These are phyloP conservation scores for Dasypolia templi DNA, from an alignment of 2,888 invertebrate genomes.

Conservation along the genomic window DNA sequence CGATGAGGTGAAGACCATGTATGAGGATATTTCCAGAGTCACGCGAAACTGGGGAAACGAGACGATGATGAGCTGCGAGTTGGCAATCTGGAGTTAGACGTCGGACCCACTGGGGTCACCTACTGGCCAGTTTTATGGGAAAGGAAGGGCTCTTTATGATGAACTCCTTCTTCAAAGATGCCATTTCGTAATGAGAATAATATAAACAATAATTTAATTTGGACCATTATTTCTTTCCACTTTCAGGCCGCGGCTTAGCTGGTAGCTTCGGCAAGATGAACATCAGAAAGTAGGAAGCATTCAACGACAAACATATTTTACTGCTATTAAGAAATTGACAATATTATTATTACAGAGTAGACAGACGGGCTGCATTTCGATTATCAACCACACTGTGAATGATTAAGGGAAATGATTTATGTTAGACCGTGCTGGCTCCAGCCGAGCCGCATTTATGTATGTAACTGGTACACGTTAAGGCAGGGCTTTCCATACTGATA, in stretches of 20 bases:
- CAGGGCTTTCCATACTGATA: background rate
- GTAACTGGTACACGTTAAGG: background rate
- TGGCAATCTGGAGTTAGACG: no score
- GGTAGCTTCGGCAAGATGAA: constrained; percentile 69
- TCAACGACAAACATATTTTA: background rate
- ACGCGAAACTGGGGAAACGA: no score
- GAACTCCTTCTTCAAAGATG: no score
- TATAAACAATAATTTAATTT: background rate
- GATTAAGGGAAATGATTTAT: background rate
- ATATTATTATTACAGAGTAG: constrained; percentile 6
- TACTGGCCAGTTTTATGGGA: no score
- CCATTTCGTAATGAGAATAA: no score
- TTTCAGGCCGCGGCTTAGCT: constrained; percentile 76
- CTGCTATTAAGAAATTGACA: constrained; percentile 36
- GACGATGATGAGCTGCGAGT: no score
- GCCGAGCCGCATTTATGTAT: no score
- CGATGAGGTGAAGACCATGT: no score
- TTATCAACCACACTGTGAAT: background rate
- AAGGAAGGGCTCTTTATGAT: no score
- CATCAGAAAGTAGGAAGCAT: constrained; percentile 58
- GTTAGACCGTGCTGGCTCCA: background rate
- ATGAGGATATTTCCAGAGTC: no score
- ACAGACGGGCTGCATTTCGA: constrained; percentile 16
- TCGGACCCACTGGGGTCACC: no score
- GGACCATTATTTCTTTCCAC: constrained; percentile 9